phyloP scores from a whole-genome alignment of 2,113 vertebrate species.

The Rattus rattus region DNA sequence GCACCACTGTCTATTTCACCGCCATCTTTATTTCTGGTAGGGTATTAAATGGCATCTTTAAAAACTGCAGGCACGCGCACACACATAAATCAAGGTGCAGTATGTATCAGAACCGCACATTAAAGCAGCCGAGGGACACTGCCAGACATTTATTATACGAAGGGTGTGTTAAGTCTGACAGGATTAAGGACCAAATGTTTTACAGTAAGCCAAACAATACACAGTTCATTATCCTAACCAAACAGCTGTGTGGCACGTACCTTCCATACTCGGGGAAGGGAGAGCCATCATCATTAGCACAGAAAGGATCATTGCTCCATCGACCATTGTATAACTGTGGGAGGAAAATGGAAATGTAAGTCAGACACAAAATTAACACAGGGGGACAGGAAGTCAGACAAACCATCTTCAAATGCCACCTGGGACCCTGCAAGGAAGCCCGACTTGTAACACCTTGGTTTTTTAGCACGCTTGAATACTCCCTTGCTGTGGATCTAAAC shows the following conservation, averaged over 20 bases:
- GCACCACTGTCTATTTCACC: background rate
- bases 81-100: background rate
- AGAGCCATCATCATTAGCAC: conserved; percentile 89
- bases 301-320: conserved; percentile 90
- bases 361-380: conserved; percentile 10
- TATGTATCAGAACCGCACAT: background rate
- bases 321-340: conserved; percentile 88
- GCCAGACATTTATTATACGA: conserved; percentile 45
- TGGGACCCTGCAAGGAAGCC: conserved; percentile 18
- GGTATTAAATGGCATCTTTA: background rate
- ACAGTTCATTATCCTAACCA: background rate
- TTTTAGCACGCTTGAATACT: conserved; percentile 27
- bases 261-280: conserved; percentile 90
- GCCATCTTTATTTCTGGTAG: conserved; percentile 2
- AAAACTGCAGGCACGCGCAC: background rate
- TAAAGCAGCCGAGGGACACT: background rate
- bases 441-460: conserved; percentile 18
- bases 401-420: conserved; percentile 40
- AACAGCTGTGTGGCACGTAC: conserved; percentile 84
- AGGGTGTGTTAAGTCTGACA: background rate
- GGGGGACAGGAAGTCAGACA: conserved; percentile 42
- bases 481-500: conserved; percentile 11
- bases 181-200: conserved; percentile 34
- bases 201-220: background rate
- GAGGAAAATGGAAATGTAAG: conserved; percentile 47